Base-by-base conservation (phyloP, 1,140 invertebrate genomes). In the Pseudobourletiella spinata region DNA sequence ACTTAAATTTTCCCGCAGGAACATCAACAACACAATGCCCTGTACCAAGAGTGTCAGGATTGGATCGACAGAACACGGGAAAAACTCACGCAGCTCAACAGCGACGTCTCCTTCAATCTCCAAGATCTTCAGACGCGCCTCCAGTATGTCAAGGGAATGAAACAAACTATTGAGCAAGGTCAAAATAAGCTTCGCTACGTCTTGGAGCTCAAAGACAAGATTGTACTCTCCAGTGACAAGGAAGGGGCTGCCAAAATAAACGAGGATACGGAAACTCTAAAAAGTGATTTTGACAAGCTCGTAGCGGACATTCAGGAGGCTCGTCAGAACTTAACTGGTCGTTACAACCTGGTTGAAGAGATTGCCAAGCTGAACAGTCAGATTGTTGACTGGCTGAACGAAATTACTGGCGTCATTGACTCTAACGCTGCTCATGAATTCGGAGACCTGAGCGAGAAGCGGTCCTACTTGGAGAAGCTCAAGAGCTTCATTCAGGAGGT, bases 151-250 rank as follows among this genome's bases (percentile, higher is more conserved):
- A 93, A 92, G 78, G 81, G 83, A 15, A 82, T 94, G 30, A 80
- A 88, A 16, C 88, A 90, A 71, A 87, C 86, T 2, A 79, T 94
- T 20, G 91, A 95, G 73, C 89, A 93, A 71, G 91, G 89, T 0
- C 89, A 94, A 71, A 92, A 94, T 70, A 92, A 92, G 73, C 72
- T 95, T 6, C 64, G 73, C 16, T 95, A 95, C 73, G 83, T 88
- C 35, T 73, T 91, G n/a, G 91, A 95, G 71, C 75, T 95, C 0
- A 94, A 93, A 74, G 91, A 94, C 74, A 87, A 87, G 71, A 89
- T 95, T 0, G 89, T 92, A 3, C 85, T 92, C 79, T 93, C 92
- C 71, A 94, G 91, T 0, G 90, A 94, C 76, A 85, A 88, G 65
- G 82, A 81, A 64, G 91, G 91, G 1, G 87, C 86, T 1, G 81